These are phyloP conservation scores for Peromyscus nudipes DNA, from an alignment of 2,797 vertebrate genomes.

Conservation along the genomic window DNA sequence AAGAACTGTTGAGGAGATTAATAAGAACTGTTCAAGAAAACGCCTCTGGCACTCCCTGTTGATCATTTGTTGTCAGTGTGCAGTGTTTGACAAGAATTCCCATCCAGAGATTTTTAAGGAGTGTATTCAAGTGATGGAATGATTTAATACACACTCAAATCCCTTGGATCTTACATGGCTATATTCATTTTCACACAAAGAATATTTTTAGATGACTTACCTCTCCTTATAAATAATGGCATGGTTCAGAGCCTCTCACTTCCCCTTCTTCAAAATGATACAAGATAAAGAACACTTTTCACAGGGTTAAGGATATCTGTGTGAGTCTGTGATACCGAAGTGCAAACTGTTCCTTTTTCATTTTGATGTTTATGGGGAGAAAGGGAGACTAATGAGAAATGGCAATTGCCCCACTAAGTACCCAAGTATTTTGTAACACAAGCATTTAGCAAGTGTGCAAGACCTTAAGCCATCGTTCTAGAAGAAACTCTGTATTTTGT, in stretches of 20 bases:
- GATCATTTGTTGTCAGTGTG: conserved; percentile 3
- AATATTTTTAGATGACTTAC: conserved; percentile 35
- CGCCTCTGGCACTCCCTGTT: neutral
- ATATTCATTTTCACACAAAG: conserved; percentile 15
- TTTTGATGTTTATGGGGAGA: neutral
- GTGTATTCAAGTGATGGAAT: neutral
- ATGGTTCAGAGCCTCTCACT: neutral
- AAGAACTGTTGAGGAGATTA: neutral
- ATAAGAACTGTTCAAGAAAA: conserved; percentile 48
- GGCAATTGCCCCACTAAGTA: conserved; percentile 14
- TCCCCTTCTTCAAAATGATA: neutral
- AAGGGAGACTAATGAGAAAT: neutral
- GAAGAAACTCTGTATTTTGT: conserved; percentile 67
- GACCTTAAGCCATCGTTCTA: conserved; percentile 50
- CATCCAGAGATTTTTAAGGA: conserved; percentile 3
- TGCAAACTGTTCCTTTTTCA: neutral
- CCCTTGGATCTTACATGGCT: neutral
- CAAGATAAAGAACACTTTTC: conserved; percentile 43
- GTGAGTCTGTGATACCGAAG: conserved; percentile 13
- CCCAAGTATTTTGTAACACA: conserved; percentile 54
- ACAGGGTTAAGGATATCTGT: neutral
- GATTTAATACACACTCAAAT: conserved; percentile 29
- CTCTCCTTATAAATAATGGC: conserved; percentile 34
- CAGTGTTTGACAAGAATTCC: conserved; percentile 41
- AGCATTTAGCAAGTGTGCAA: conserved; percentile 41